Evolutionary conservation across 2,888 invertebrate genomes (phyloP), one percentile per base, ranked within the genome.

Genomic region (Polyommatus iphigenia): DNA sequence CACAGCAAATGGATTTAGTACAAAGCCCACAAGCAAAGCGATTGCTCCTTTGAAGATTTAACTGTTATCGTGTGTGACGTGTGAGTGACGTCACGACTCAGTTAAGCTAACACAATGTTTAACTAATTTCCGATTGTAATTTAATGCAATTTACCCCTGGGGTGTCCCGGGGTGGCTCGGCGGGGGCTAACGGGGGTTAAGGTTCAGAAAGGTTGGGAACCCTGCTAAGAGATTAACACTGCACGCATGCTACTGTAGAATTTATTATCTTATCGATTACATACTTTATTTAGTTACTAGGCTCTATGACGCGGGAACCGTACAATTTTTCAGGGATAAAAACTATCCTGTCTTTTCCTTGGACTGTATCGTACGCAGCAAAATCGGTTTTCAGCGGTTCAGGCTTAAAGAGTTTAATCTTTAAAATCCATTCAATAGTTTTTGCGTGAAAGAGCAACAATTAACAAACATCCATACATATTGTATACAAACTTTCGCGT

Each of bases 51-150:
- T 67, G 29, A 32, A 29, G 67, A 67, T 67, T 32, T 67, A 67
- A 24, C 62, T 62, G 67, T 67, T 20, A 67, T 67, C 67, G 2
- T 15, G 10, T 18, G 67, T 67, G 67, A 67, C 67, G 46, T 73
- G 50, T 50, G 73, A 73, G 73, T 73, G 73, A 73, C 73, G 73
- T 41, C 41, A 73, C 73, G 10, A 5, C 50, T 73, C 50, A 15
- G 73, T 50, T 73, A 41, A n/a, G 46, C 24, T 50, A 50, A 73
- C 73, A 67, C 29, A 32, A 29, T 32, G 67, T 67, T 62, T 67
- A 67, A 67, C 67, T 67, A 67, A 67, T 67, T 67, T 67, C 67
- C 67, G 29, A 67, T 67, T 67, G 67, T 67, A 67, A 67, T 67
- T 67, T 67, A 67, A 67, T 67, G 67, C 67, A 67, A 67, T 67